Conservation (phyloP, 2,888 invertebrate species). For the Tipula confusa region DNA sequence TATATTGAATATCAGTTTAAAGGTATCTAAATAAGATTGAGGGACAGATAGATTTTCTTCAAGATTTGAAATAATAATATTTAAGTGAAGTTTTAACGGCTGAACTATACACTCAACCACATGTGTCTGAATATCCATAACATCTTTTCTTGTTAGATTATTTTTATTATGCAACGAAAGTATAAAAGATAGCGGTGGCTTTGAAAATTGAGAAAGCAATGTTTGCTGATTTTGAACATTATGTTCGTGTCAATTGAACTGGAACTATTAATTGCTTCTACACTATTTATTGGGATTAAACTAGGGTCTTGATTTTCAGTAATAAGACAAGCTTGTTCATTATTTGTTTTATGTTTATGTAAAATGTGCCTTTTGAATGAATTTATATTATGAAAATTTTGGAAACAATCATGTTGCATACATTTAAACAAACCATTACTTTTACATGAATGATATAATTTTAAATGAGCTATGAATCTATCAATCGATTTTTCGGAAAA, state of each 20-base stretch:
- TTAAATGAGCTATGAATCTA: neutral
- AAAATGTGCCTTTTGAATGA: neutral
- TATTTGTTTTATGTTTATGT: neutral
- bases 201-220: neutral
- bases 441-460: neutral
- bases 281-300: neutral
- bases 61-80: too few relatives aligned
- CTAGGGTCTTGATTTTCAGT: neutral
- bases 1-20: too few relatives aligned
- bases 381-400: neutral
- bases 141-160: neutral
- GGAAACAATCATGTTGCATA: neutral
- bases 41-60: too few relatives aligned
- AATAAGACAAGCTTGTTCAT: neutral
- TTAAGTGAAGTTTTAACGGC: neutral
- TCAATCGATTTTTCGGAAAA: neutral
- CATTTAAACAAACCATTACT: neutral
- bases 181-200: neutral
- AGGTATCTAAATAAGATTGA: too few relatives aligned
- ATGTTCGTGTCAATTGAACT: neutral
- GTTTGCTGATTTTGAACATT: neutral
- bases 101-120: neutral
- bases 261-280: neutral
- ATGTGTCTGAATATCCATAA: neutral
- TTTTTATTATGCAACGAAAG: neutral